phyloP scores from a whole-genome alignment of 2,888 invertebrate genomes.

The Trichacis sp. region DNA sequence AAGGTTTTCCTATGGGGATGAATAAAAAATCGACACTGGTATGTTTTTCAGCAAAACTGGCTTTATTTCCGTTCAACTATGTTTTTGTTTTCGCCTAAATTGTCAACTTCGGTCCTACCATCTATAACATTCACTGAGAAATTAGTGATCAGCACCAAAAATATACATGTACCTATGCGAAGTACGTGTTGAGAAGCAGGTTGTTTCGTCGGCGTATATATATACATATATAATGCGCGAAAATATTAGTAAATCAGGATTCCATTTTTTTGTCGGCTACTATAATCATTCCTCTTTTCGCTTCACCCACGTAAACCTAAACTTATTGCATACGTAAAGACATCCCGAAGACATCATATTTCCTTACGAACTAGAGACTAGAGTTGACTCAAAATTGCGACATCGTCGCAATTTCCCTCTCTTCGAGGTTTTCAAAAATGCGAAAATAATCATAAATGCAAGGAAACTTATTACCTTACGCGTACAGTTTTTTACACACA shows the following conservation, averaged over 20 bases:
- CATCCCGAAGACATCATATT: constrained; percentile 36
- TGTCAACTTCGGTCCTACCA: constrained; percentile 26
- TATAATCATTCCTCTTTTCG: constrained; percentile 36
- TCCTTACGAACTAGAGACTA: constrained; percentile 63
- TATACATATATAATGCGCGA: constrained; percentile 23
- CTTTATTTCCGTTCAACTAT: constrained; percentile 31
- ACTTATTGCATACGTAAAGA: constrained; percentile 28
- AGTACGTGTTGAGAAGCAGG: constrained; percentile 29
- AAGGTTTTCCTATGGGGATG: no score
- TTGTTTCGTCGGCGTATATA: constrained; percentile 26
- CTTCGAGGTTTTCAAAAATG: constrained; percentile 49
- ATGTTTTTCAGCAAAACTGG: constrained; percentile 39
- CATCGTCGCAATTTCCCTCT: constrained; percentile 35
- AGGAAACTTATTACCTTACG: constrained; percentile 53
- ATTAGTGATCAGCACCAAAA: constrained; percentile 40
- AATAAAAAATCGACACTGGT: no score
- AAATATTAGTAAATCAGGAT: constrained; percentile 18
- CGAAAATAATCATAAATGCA: constrained; percentile 44
- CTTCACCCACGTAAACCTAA: constrained; percentile 32
- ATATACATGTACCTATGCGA: constrained; percentile 17
- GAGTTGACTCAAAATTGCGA: constrained; percentile 57
- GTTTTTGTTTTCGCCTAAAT: constrained; percentile 17
- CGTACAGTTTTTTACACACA: constrained; percentile 1
- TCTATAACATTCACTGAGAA: constrained; percentile 40
- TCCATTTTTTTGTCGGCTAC: constrained; percentile 32